phyloP scores from a whole-genome alignment of 2,113 vertebrate species.

The Brachionichthys hirsutus region DNA sequence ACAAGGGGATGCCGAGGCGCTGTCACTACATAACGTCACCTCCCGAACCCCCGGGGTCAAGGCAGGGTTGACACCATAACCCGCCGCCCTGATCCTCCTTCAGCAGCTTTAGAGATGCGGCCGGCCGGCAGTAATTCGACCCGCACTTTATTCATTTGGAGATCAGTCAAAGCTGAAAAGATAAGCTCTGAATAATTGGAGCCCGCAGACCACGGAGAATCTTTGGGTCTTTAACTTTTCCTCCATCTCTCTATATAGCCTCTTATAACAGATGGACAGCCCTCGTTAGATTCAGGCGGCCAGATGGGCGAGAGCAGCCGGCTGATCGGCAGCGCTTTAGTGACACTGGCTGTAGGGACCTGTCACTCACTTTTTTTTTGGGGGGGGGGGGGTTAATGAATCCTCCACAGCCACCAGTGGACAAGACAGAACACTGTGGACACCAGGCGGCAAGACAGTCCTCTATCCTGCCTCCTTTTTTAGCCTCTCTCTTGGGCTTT shows the following conservation, averaged over 20 bases:
- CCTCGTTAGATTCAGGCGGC: slow-evolving; percentile 76
- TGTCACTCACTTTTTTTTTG: slow-evolving; percentile 75
- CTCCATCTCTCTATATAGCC: slow-evolving; percentile 37
- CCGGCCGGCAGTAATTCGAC: slow-evolving; percentile 86
- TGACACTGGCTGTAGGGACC: slow-evolving; percentile 62
- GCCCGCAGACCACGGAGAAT: slow-evolving; percentile 85
- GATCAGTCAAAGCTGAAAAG: slow-evolving; percentile 86
- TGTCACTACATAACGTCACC: slow-evolving; percentile 80
- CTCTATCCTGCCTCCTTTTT: slow-evolving; percentile 61
- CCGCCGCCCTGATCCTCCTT: slow-evolving; percentile 79
- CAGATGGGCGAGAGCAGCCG: slow-evolving; percentile 83
- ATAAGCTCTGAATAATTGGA: slow-evolving; percentile 97
- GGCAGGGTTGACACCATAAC: slow-evolving; percentile 85
- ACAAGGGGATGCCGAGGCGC: slow-evolving; percentile 72
- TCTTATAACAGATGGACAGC: slow-evolving; percentile 64
- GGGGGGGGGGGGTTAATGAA: slow-evolving; percentile 69
- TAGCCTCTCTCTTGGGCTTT: slow-evolving; percentile 19
- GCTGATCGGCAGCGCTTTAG: slow-evolving; percentile 43
- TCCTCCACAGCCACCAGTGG: slow-evolving; percentile 78
- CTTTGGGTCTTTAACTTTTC: slow-evolving; percentile 65
- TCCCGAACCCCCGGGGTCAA: slow-evolving; percentile 81
- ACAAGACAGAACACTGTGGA: slow-evolving; percentile 71
- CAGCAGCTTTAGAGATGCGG: slow-evolving; percentile 84
- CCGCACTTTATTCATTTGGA: slow-evolving; percentile 86
- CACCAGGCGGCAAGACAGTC: slow-evolving; percentile 69